phyloP scores from a whole-genome alignment of 30 jellyfish, hydroid and myxozoan species.

The Pseudorhiza aurosa region DNA sequence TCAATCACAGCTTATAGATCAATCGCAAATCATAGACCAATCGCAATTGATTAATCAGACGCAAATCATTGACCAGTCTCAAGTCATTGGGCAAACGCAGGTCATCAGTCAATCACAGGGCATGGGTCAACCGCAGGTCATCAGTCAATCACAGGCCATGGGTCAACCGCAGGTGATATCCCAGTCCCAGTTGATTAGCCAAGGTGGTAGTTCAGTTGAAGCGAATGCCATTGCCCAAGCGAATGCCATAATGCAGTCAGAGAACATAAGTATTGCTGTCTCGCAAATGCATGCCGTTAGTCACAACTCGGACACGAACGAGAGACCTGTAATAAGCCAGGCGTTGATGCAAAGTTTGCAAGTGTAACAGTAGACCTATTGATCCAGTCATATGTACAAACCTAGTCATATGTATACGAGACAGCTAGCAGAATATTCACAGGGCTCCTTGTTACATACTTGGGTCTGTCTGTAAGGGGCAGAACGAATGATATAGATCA shows the following conservation, averaged over 20 bases:
- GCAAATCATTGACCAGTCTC: conserved; percentile 28
- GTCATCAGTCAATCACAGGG: conserved; percentile 36
- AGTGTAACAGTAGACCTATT: conserved; percentile 20
- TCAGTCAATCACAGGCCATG: conserved; percentile 36
- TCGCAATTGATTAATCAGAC: conserved; percentile 18
- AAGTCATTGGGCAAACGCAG: conserved; percentile 30
- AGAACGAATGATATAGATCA: too few species aligned
- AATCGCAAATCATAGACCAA: conserved; percentile 18
- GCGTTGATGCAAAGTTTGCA: conserved; percentile 56
- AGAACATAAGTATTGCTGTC: not conserved
- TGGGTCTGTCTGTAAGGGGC: too few species aligned
- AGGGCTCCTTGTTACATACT: too few species aligned
- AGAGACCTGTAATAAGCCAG: conserved; percentile 54
- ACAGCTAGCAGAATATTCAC: too few species aligned
- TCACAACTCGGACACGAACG: conserved; percentile 15
- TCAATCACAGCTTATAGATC: conserved; percentile 18
- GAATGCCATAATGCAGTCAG: conserved; percentile 51
- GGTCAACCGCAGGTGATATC: conserved; percentile 21
- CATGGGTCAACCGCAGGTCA: conserved; percentile 10
- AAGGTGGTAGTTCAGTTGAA: conserved; percentile 1
- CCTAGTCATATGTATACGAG: too few species aligned
- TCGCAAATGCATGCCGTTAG: conserved; percentile 32
- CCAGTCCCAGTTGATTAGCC: conserved; percentile 3
- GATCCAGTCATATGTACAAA: too few species aligned
- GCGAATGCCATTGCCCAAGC: conserved; percentile 58